phyloP scores from a whole-genome alignment of 2,113 vertebrate species.

The Arenaria interpres region DNA sequence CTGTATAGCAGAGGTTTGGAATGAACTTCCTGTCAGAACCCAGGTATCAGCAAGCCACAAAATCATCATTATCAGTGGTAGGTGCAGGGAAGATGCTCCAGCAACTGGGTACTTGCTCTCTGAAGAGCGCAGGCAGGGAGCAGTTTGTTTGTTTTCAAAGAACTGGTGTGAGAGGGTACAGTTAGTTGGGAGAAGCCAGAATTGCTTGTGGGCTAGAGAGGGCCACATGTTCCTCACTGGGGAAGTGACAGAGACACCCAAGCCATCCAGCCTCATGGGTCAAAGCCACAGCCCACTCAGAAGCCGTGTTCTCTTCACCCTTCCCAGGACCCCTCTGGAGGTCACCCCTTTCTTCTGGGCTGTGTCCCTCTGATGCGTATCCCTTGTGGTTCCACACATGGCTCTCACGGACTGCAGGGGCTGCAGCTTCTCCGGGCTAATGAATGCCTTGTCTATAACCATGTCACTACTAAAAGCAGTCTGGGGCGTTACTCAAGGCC shows the following conservation, averaged over 20 bases:
- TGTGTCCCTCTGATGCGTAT: accelerated
- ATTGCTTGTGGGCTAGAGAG: neutral
- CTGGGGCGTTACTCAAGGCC: neutral
- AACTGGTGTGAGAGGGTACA: neutral
- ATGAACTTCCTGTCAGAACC: neutral
- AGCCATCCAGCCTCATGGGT: neutral
- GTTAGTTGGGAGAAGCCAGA: neutral
- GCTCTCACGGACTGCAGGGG: neutral
- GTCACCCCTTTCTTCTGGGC: neutral
- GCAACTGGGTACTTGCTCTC: neutral
- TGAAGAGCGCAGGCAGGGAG: neutral
- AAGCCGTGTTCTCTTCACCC: neutral
- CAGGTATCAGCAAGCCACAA: neutral
- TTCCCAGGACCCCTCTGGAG: neutral
- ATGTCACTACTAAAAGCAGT: neutral
- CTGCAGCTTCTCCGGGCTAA: neutral
- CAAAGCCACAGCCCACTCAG: neutral
- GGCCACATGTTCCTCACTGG: neutral
- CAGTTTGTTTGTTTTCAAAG: neutral
- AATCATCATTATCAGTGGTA: accelerated
- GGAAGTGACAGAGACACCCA: accelerated
- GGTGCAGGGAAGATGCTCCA: neutral
- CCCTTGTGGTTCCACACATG: accelerated
- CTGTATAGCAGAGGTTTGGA: neutral
- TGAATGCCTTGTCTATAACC: neutral